Base-by-base conservation (phyloP, 2,113 vertebrate species). In the Tonatia bakeri region DNA sequence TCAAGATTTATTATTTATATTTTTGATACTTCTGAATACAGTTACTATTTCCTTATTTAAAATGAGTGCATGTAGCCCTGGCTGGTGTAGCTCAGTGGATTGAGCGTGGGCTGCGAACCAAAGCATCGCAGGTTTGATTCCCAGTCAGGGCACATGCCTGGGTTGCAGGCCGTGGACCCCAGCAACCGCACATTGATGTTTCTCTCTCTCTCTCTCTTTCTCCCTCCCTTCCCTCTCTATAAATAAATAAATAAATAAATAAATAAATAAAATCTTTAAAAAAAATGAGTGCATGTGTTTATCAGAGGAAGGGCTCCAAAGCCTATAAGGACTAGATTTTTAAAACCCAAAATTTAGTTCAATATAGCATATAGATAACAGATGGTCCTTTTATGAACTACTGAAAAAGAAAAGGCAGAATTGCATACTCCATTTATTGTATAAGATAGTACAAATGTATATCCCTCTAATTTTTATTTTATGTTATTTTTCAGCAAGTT, bases 11-110 rank as follows among this genome's bases (percentile, higher is more conserved):
- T 92, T 70, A 38, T 84, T 87, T 84, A 10, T 87, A 64, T 87
- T 95, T 95, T 59, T 52, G 36, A 70, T 43, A 24, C 7, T 75
- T 93, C 38, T 22, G 16, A 24, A 47, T 85, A 67, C 72, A 76
- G 38, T 88, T 90, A 73, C 69, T 65, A 87, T 80, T 93, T 96
- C 11, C 38, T 81, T 91, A 75, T 73, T 36, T 87, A 79, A 82
- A 85, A 50, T 77, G 7, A 91, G 65, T 84, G n/a, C 45, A 12
- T 94, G 15, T 94, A n/a, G n/a, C n/a, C n/a, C n/a, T n/a, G n/a
- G n/a, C n/a, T n/a, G n/a, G n/a, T n/a, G n/a, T n/a, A n/a, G n/a
- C n/a, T n/a, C n/a, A n/a, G n/a, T n/a, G n/a, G n/a, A n/a, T n/a
- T n/a, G n/a, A n/a, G n/a, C n/a, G n/a, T n/a, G n/a, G n/a, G n/a